Evolutionary conservation across 92 coral and sea anemone genomes (phyloP), one percentile per base, ranked within the genome.

Genomic region (Diadumene lineata): DNA sequence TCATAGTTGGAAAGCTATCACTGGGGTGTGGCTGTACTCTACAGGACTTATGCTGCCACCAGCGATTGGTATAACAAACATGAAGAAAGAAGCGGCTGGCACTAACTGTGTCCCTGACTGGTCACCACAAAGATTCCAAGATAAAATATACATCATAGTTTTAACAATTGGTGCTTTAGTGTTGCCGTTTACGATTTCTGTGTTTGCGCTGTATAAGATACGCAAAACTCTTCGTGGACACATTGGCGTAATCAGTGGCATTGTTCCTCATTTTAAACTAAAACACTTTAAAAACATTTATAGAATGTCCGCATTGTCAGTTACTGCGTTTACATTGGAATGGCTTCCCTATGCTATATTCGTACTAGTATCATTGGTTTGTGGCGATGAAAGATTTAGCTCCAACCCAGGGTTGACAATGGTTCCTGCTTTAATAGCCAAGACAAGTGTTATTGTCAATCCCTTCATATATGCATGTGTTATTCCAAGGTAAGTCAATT

Each of bases 91-190:
- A 70, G 68, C 83, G 0, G 91, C 85, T 7, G 50, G 31, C 27
- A 82, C 82, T 2, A 87, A 83, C 43, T 89, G 94, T 19, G 86
- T 87, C 0, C 88, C 86, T 31, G 75, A 74, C 50, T 89, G 94
- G 94, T 73, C 76, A 13, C 76, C 86, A n/a, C 29, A 53, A 31
- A 31, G 51, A 17, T 32, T 50, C 32, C 56, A 43, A 29, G 94
- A 77, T 7, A 56, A 71, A 1, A 50, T 67, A 25, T 89, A 86
- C 70, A 48, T 86, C 21, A 33, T 83, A 0, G n/a, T 79, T 38
- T 55, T 86, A 38, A 57, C 78, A n/a, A n/a, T 74, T 33, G 33
- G 66, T 10, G 91, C 86, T 1, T 82, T 81, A 33, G 25, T 86
- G 15, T 56, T 82, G 23, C 94, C 94, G 19, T 77, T 89, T 17